Conservation (phyloP, 1,140 invertebrate genomes). For the Babylonia areolata region DNA sequence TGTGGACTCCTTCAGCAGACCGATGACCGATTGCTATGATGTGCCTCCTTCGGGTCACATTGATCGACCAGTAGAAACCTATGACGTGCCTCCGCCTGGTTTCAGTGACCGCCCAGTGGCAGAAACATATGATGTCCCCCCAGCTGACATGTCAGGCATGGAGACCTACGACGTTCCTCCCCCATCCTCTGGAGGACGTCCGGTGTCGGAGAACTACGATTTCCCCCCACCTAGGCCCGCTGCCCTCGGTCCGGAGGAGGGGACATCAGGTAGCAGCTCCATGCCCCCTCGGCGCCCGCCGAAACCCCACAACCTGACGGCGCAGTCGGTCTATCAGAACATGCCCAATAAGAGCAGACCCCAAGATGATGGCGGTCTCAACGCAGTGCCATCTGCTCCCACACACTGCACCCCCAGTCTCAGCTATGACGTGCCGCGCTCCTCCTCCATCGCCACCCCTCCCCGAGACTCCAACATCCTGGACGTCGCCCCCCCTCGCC, state of each 20-base stretch:
- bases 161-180: background rate
- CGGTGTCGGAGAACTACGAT: background rate
- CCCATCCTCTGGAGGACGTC: background rate
- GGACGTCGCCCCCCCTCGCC: background rate
- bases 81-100: background rate
- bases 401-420: background rate
- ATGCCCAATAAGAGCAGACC: slow-evolving; percentile 57
- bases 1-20: background rate
- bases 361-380: slow-evolving; percentile 38
- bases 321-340: slow-evolving; percentile 65
- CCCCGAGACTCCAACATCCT: slow-evolving; percentile 13
- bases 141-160: background rate
- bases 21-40: slow-evolving; percentile 47
- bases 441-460: slow-evolving; percentile 6
- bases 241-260: slow-evolving; percentile 28
- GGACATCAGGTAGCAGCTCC: background rate
- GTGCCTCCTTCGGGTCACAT: slow-evolving; percentile 47
- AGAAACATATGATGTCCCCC: background rate
- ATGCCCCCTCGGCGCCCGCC: slow-evolving; percentile 43
- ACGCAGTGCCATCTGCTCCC: slow-evolving; percentile 49
- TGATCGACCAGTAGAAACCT: background rate
- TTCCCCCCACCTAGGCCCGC: slow-evolving; percentile 19
- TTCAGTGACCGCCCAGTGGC: background rate
- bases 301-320: slow-evolving; percentile 42
- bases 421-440: slow-evolving; percentile 55